Evolutionary conservation across 1,140 invertebrate genomes (phyloP).

Genomic region (Formica exsecta): DNA sequence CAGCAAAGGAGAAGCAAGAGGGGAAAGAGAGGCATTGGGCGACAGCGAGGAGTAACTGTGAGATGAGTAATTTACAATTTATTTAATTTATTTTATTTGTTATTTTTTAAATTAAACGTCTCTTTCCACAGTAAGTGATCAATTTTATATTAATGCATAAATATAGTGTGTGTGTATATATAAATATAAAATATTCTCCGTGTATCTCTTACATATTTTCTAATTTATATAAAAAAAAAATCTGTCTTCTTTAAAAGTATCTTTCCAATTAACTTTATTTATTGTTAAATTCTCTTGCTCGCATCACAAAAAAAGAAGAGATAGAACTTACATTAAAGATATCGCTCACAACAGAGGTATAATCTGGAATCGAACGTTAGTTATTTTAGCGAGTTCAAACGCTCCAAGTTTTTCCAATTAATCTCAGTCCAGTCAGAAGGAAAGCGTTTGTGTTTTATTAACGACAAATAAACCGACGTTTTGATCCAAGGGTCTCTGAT

Average conservation of each 20-base stretch:
- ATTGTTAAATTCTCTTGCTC: not conserved
- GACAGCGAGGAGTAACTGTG: too few relatives aligned
- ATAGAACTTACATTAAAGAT: constrained; percentile 6
- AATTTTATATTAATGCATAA: too few relatives aligned
- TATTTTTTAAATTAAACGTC: too few relatives aligned
- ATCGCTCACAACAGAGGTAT: not conserved
- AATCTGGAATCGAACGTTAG: not conserved
- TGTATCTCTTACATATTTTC: not conserved
- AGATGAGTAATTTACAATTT: too few relatives aligned
- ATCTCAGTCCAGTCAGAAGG: constrained; percentile 64
- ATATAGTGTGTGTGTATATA: too few relatives aligned
- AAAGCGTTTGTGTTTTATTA: constrained; percentile 65
- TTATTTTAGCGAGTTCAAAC: constrained; percentile 3
- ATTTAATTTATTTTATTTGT: too few relatives aligned
- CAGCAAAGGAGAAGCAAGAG: too few relatives aligned
- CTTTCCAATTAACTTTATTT: not conserved
- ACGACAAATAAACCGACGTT: constrained; percentile 71
- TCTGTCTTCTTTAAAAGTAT: not conserved
- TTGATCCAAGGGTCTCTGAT: constrained; percentile 63
- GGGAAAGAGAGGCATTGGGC: too few relatives aligned
- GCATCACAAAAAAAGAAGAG: not conserved
- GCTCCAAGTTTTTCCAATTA: constrained; percentile 65
- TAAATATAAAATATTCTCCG: too few relatives aligned
- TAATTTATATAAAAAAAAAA: constrained; percentile 8
- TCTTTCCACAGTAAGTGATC: too few relatives aligned